Percentiles rank a stretch among this genome's conserved stretches.
Conservation (phyloP, 2,888 invertebrate species). For the Norana najaformis region DNA sequence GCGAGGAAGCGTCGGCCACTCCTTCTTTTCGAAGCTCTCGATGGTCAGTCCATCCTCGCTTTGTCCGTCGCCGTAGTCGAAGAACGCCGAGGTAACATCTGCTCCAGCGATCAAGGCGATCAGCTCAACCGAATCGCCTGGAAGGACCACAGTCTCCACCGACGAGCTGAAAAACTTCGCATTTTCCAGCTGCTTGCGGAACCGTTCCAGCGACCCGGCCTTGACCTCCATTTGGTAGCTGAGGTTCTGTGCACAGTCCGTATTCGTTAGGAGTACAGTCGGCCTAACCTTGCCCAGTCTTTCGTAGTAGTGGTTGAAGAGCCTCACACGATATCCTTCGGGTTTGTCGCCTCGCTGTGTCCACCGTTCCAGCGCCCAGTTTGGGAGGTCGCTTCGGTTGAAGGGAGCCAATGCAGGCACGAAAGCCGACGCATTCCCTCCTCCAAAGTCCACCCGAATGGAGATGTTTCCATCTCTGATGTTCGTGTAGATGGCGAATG, state of each 20-base stretch:
- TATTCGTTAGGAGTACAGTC: neutral
- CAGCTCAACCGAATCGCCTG: neutral
- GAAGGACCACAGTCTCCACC: neutral
- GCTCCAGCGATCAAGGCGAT: neutral
- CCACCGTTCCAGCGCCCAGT: neutral
- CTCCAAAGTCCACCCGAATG: neutral
- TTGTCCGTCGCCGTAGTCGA: neutral
- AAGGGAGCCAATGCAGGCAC: neutral
- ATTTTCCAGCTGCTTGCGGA: neutral
- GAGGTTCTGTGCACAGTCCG: neutral
- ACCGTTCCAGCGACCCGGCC: neutral
- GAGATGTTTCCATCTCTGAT: neutral
- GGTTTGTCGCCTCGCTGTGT: neutral
- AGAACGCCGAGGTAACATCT: neutral
- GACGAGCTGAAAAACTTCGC: neutral
- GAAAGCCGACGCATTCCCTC: neutral
- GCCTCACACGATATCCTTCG: neutral
- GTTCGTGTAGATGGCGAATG: constrained; percentile 1
- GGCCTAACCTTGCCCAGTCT: neutral
- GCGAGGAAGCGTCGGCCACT: neutral
- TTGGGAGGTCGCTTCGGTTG: neutral
- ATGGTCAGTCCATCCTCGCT: neutral
- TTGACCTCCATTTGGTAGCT: neutral
- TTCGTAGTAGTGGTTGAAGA: neutral
- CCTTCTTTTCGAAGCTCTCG: neutral